Evolutionary conservation across 2,888 invertebrate species (phyloP).

Genomic region (Lottia scabra): DNA sequence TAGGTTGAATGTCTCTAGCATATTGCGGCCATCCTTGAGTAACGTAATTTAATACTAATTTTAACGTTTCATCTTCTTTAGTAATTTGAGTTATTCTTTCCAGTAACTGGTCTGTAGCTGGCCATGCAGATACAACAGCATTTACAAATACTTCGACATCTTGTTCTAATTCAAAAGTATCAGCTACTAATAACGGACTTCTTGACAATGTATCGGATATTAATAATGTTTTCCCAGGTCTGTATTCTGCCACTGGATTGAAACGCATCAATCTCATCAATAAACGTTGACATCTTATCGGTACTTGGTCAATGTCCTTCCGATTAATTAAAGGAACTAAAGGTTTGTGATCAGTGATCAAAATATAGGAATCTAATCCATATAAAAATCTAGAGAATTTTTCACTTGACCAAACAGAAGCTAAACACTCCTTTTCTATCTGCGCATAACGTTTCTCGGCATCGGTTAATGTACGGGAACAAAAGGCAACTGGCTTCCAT

Average conservation of each 20-base stretch:
- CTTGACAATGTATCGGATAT: background rate
- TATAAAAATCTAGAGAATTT: background rate
- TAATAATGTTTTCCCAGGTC: background rate
- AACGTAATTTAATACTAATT: background rate
- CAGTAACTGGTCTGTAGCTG: background rate
- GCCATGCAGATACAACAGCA: background rate
- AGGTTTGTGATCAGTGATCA: background rate
- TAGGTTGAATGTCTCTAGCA: no score
- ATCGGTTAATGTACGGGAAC: no score
- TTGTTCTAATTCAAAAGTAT: background rate
- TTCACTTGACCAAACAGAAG: background rate
- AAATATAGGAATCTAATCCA: background rate
- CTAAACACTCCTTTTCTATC: background rate
- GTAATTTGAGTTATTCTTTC: background rate
- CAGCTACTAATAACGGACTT: background rate
- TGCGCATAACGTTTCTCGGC: background rate
- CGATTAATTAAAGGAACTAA: background rate
- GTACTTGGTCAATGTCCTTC: background rate
- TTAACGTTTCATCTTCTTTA: background rate
- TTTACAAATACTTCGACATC: background rate
- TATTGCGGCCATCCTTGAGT: no score
- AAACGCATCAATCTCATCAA: background rate
- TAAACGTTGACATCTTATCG: background rate
- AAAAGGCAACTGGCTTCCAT: background rate
- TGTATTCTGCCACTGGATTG: background rate